These are phyloP conservation scores for Dichetophora obliterata DNA, from an alignment of 2,888 invertebrate genomes.

Conservation along the genomic window DNA sequence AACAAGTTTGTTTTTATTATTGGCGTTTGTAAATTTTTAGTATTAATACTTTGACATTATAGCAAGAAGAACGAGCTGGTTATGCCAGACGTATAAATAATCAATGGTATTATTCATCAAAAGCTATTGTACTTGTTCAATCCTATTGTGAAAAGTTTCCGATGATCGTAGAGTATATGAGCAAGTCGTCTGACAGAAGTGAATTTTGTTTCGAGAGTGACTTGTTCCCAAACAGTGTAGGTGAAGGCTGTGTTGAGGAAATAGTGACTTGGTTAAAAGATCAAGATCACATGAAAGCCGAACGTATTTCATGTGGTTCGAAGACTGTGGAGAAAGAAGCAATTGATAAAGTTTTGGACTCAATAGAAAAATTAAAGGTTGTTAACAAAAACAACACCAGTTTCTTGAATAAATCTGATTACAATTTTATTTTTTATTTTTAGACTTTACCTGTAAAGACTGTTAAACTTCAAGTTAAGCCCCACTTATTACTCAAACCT, in stretches of 20 bases:
- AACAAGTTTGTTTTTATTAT: slow-evolving; percentile 74
- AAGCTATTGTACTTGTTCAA: slow-evolving; percentile 79
- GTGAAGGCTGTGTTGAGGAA: slow-evolving; percentile 68
- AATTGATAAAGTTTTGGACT: slow-evolving; percentile 68
- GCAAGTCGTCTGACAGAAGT: slow-evolving; percentile 70
- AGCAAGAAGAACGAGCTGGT: slow-evolving; percentile 81
- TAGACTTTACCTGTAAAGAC: slow-evolving; percentile 69
- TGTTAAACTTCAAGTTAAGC: slow-evolving; percentile 82
- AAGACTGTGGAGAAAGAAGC: slow-evolving; percentile 79
- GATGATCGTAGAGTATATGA: slow-evolving; percentile 75
- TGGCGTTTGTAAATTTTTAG: not conserved
- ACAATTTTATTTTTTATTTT: slow-evolving; percentile 19
- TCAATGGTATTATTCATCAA: slow-evolving; percentile 86
- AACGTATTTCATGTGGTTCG: slow-evolving; percentile 78
- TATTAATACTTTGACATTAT: slow-evolving; percentile 24
- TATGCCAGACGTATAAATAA: slow-evolving; percentile 81
- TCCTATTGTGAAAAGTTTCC: slow-evolving; percentile 81
- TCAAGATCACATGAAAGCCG: slow-evolving; percentile 76
- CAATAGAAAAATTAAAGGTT: slow-evolving; percentile 69
- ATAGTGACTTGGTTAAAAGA: slow-evolving; percentile 79
- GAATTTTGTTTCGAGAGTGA: slow-evolving; percentile 79
- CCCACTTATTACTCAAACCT: slow-evolving; percentile 76
- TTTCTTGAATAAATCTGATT: slow-evolving; percentile 48
- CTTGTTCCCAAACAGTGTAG: slow-evolving; percentile 74
- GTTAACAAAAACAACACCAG: slow-evolving; percentile 27